phyloP scores from a whole-genome alignment of 1,140 invertebrate genomes.

The Nylanderia fulva region DNA sequence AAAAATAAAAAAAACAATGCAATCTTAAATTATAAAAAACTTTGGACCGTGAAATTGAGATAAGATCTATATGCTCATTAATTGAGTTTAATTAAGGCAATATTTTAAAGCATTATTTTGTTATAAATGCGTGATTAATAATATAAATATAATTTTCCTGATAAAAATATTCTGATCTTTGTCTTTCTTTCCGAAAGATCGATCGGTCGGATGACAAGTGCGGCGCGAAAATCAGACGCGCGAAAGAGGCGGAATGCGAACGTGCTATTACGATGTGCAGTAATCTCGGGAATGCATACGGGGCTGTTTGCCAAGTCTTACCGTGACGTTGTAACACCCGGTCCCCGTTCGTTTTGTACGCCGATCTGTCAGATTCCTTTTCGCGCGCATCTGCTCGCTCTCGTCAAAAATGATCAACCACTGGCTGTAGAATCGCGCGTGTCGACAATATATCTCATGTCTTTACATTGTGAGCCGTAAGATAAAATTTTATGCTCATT shows the following conservation, averaged over 20 bases:
- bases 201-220: constrained; percentile 7
- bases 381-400: constrained; percentile 28
- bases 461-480: background rate
- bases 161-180: background rate
- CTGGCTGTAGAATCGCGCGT: background rate
- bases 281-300: constrained; percentile 81
- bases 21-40: background rate
- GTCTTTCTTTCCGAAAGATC: background rate
- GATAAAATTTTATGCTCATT: background rate
- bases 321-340: constrained; percentile 79
- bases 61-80: background rate
- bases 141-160: background rate
- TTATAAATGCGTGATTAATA: background rate
- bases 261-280: constrained; percentile 81
- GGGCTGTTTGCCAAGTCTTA: constrained; percentile 82
- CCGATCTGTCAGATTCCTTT: constrained; percentile 48
- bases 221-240: constrained; percentile 56
- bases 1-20: background rate
- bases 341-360: constrained; percentile 41
- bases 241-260: constrained; percentile 78
- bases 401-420: constrained; percentile 39
- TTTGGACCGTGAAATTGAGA: background rate
- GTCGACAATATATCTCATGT: background rate
- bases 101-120: background rate
- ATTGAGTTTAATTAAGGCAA: background rate